Base-by-base conservation (phyloP, 2,888 invertebrate genomes). In the Phoronis australis region DNA sequence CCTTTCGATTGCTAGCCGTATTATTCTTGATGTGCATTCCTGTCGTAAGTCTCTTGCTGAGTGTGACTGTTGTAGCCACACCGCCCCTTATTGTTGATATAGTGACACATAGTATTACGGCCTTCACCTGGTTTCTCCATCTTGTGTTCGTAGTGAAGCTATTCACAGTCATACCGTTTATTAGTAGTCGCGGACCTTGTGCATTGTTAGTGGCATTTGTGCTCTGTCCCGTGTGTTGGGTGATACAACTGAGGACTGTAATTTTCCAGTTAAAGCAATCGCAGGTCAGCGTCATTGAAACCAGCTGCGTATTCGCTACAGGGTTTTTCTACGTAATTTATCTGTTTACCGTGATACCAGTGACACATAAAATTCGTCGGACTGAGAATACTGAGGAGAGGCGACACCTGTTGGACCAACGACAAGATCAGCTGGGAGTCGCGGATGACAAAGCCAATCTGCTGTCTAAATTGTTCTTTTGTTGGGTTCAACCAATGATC, bases 401-500 rank as follows among this genome's bases (percentile, higher is more conserved):
- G n/a, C n/a, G n/a, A n/a, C n/a, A n/a, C n/a, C n/a, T n/a, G n/a
- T n/a, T 27, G 18, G 40, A 22, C 6, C 21, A 37, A 39, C 27
- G 37, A 26, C 18, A 38, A 22, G 45, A 39, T 5, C 47, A 45
- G 20, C 48, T 55, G 6, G 44, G 53, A 5, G 53, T 55, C 15
- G 71, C 69, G 18, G 87, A 91, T 83, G 88, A 90, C 76, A 83
- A 85, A 55, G 80, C 81, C 15, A 83, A 83, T 47, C 82, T 82
- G 68, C 66, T 85, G 2, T 90, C 91, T 0, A 84, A 84, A 68
- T 79, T 94, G n/a, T 76, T 86, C 23, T 91, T 95, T 73, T 81
- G 84, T 53, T 95, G 95, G 95, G 91, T 92, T 1, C 83, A 86
- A 56, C 88, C 89, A 2, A 77, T 95, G 48, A 86, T 95, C 76